Conservation (phyloP, 2,888 invertebrate genomes). For the Melangyna quadrimaculata region DNA sequence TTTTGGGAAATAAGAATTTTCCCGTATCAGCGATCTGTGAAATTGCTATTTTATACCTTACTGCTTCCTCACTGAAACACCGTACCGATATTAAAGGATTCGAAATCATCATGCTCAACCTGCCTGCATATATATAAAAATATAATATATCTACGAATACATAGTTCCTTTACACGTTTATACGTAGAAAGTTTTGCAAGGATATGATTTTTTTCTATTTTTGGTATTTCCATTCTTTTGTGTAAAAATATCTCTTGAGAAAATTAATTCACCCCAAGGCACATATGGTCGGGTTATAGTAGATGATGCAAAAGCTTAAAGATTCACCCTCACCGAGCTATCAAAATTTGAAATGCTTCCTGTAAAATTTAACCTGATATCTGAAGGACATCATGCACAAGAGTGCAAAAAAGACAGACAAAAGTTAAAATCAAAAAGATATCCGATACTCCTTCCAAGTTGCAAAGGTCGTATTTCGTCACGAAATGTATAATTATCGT, state of each 20-base stretch:
- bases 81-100: slow-evolving; percentile 23
- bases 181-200: not conserved
- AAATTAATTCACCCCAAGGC: slow-evolving; percentile 49
- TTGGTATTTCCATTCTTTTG: slow-evolving; percentile 11
- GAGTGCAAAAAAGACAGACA: not conserved
- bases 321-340: slow-evolving; percentile 6
- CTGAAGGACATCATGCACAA: not conserved
- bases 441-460: not conserved
- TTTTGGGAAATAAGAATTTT: slow-evolving; percentile 59
- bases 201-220: not conserved
- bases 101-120: not conserved
- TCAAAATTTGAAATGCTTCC: not conserved
- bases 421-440: not conserved
- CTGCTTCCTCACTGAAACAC: slow-evolving; percentile 39
- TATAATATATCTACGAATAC: not conserved
- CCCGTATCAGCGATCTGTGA: slow-evolving; percentile 72
- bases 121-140: not conserved
- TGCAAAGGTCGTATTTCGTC: no score
- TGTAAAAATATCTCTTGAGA: slow-evolving; percentile 33
- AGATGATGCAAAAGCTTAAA: slow-evolving; percentile 20
- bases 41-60: slow-evolving; percentile 71
- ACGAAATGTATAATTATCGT: no score
- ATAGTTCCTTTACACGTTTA: not conserved
- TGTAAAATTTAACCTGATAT: not conserved
- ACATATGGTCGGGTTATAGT: not conserved